phyloP scores from a whole-genome alignment of 2,113 vertebrate genomes.

The Engraulis encrasicolus region DNA sequence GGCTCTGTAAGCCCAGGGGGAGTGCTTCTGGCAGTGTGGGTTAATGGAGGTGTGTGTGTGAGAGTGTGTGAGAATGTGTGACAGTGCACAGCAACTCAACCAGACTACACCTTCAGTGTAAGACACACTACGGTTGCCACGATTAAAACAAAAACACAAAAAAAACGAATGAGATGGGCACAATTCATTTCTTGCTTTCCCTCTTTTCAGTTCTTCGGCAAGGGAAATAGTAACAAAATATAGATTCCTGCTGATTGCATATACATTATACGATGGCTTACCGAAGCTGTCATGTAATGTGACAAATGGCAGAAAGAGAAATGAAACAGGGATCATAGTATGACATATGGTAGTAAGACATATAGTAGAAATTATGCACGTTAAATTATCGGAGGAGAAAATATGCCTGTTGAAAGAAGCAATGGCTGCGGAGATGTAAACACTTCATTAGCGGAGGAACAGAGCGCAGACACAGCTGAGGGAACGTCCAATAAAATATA shows the following conservation, averaged over 20 bases:
- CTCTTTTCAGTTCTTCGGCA: neutral
- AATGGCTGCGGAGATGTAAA: neutral
- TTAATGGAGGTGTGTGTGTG: constrained; percentile 60
- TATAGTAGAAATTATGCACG: neutral
- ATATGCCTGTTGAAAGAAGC: neutral
- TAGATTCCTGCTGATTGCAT: neutral
- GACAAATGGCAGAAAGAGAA: constrained; percentile 1
- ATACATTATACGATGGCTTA: neutral
- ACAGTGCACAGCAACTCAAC: constrained; percentile 46
- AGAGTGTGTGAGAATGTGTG: constrained; percentile 44
- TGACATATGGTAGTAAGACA: too few species aligned
- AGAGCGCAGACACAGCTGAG: neutral
- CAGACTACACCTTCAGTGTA: constrained; percentile 23
- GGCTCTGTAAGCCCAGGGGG: constrained; percentile 17
- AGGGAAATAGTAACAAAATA: constrained; percentile 3
- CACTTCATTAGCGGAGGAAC: neutral
- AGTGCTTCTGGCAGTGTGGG: constrained; percentile 47
- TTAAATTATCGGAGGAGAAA: neutral
- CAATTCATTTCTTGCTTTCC: neutral
- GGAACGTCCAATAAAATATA: constrained; percentile 13
- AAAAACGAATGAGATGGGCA: neutral
- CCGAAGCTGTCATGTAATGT: neutral
- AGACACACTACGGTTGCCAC: constrained; percentile 26
- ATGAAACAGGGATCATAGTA: neutral
- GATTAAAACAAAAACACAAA: neutral